These are phyloP conservation scores for Leptodirus hochenwartii DNA, from an alignment of 2,888 invertebrate genomes.

Conservation along the genomic window DNA sequence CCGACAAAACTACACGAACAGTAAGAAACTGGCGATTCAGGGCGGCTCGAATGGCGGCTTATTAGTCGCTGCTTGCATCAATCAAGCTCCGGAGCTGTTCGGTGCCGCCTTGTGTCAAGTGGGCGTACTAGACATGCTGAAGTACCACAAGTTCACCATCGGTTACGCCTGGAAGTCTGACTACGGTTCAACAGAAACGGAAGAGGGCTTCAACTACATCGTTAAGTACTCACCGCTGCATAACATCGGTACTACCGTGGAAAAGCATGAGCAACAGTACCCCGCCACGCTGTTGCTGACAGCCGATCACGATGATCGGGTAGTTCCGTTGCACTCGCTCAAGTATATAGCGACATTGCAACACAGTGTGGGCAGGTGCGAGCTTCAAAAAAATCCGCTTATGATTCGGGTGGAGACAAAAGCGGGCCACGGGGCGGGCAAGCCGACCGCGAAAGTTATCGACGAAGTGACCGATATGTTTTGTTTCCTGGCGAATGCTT, in stretches of 20 bases:
- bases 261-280: no score
- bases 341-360: constrained; percentile 90
- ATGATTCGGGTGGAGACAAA: constrained; percentile 84
- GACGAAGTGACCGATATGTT: constrained; percentile 85
- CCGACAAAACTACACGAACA: constrained; percentile 55
- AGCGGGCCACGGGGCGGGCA: constrained; percentile 94
- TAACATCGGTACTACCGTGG: no score
- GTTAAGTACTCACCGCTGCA: constrained; percentile 86
- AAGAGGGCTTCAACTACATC: constrained; percentile 71
- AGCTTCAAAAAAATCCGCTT: constrained; percentile 65
- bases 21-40: constrained; percentile 63
- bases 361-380: constrained; percentile 39
- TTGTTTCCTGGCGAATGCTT: constrained; percentile 58
- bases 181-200: constrained; percentile 79
- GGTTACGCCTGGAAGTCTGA: constrained; percentile 94
- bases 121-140: constrained; percentile 92
- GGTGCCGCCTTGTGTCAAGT: constrained; percentile 88
- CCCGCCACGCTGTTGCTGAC: constrained; percentile 83
- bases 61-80: constrained; percentile 84
- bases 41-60: constrained; percentile 97
- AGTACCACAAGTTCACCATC: constrained; percentile 96
- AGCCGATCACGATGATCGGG: constrained; percentile 98
- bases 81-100: constrained; percentile 89
- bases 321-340: constrained; percentile 91
- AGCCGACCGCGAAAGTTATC: constrained; percentile 88